Base-by-base conservation (phyloP, 2,888 invertebrate species). In the Hypsopygia costalis region DNA sequence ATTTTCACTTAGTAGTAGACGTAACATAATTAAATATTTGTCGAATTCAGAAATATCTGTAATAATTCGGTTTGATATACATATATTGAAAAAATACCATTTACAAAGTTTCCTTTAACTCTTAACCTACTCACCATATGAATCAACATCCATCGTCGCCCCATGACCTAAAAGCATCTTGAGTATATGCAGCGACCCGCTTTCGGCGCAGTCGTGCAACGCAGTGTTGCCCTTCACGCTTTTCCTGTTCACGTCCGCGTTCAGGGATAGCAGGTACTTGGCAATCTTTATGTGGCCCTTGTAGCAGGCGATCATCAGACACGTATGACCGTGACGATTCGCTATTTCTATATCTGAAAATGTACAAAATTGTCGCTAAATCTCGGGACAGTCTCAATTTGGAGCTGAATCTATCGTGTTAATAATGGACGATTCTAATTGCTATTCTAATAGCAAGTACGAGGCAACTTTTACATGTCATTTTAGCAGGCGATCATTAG, bases 241-340 rank as follows among this genome's bases (percentile, higher is more conserved):
- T 81, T 97, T 97, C 48, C 97, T 92, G 81, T 98, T 98, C 1
- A 98, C 96, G 71, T 97, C 94, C 1, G 98, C 98, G 62, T 95
- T 95, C 33, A 96, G 85, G 9, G 93, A 92, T 6, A 98, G 90
- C 40, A 98, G 91, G 86, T 95, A 98, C 68, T 94, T 94, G 38
- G 97, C 97, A 70, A 98, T 98, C 67, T 93, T 92, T 54, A 94
- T 93, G 85, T 98, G 98, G 40, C 97, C 97, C 78, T 98, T 97
- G 86, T 97, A 98, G 81, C 98, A 98, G 34, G 98, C 97, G 47
- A 99, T 99, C 98, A 99, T 99, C 22, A 99, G 90, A 70, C 98
- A 98, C 8, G 98, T 98, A 87, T 99, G 98, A 0, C 97, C 97
- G 75, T 97, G 97, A 48, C 97, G 92, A 77, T 99, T 99, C 11